Conservation (phyloP, 2,113 vertebrate species). For the Eubucco bourcierii region DNA sequence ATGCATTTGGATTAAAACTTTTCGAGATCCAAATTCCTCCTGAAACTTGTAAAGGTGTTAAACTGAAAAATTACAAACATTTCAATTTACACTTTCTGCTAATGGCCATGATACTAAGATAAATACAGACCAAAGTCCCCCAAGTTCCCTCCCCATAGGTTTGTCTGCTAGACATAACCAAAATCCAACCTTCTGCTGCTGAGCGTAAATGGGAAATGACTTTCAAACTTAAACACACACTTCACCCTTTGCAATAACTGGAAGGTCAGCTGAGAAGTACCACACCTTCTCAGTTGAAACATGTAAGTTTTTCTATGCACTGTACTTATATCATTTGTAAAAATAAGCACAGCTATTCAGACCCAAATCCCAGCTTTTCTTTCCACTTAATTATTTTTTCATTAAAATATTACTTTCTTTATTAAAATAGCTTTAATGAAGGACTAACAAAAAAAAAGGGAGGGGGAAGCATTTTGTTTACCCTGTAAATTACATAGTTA, state of each 20-base stretch:
- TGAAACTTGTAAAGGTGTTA: neutral
- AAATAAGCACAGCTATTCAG: neutral
- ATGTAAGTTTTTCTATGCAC: neutral
- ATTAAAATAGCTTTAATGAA: neutral
- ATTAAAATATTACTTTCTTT: neutral
- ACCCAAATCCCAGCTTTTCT: neutral
- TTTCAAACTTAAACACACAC: constrained; percentile 29
- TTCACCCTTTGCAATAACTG: neutral
- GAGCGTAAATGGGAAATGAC: neutral
- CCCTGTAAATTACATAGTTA: neutral
- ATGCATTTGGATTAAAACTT: neutral
- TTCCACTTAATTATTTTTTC: neutral
- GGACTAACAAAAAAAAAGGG: too few relatives aligned
- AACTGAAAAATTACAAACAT: neutral
- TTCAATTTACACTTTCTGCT: neutral
- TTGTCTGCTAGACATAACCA: neutral
- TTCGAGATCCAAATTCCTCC: neutral
- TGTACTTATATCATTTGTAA: neutral
- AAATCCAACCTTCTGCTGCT: neutral
- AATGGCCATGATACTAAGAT: neutral
- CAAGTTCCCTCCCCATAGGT: neutral
- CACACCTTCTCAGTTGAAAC: neutral
- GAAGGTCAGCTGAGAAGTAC: neutral
- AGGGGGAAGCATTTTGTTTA: neutral
- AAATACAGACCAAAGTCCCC: neutral